Evolutionary conservation across 2,888 invertebrate genomes (phyloP).

Genomic region (Resseliella maxima): DNA sequence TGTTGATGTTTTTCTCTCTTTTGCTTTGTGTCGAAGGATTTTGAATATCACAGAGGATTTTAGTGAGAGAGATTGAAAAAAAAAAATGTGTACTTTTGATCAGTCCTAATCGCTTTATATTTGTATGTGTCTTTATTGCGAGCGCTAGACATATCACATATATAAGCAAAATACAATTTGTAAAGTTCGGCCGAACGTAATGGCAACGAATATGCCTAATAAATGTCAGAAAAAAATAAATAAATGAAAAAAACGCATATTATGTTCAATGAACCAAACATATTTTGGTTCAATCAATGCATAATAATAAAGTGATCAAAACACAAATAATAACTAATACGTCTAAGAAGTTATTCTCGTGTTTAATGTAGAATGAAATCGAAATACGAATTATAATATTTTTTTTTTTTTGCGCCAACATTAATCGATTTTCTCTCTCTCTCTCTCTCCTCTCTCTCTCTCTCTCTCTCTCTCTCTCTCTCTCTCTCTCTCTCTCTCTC

Average conservation of each 20-base stretch:
- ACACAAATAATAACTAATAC: not conserved
- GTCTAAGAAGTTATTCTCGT: not conserved
- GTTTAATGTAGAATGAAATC: constrained; percentile 53
- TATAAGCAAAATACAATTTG: not conserved
- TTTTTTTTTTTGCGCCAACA: too few species aligned
- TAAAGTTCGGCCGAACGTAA: not conserved
- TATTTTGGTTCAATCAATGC: not conserved
- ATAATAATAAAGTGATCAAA: not conserved
- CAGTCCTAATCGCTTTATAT: too few species aligned
- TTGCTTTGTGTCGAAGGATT: not conserved
- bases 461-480: too few species aligned
- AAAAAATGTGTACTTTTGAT: too few species aligned
- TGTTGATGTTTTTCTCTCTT: too few species aligned
- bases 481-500: too few species aligned
- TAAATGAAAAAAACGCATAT: not conserved
- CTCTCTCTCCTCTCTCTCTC: too few species aligned
- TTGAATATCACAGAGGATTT: not conserved
- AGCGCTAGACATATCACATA: not conserved
- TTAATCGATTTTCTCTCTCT: too few species aligned
- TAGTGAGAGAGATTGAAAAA: not conserved
- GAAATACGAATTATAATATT: not conserved
- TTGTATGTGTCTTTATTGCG: too few species aligned
- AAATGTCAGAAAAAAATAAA: too few species aligned
- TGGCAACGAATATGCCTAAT: too few species aligned
- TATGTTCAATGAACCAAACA: not conserved